Evolutionary conservation across 2,113 vertebrate species (phyloP), one percentile per base, ranked within the genome.

Genomic region (Coracopsis vasa): DNA sequence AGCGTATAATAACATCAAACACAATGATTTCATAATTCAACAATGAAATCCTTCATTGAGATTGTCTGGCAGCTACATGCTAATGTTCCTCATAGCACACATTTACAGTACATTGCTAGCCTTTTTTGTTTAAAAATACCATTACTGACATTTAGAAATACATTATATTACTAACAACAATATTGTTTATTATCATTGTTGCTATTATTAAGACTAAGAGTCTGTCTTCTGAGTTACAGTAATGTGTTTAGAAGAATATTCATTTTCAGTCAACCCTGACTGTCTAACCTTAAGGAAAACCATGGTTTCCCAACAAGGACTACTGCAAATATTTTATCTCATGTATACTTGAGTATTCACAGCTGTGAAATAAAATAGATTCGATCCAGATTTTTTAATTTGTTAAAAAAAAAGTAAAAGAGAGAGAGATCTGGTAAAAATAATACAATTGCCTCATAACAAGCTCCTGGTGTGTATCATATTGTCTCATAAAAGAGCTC

Each of bases 81-180:
- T 61, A 39, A 54, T 35, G 14, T 71, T 92, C 21, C 54, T 84
- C 47, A 69, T 66, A 92, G 60, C 60, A 84, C 64, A 78, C 11
- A 71, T 92, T 88, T 81, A 86, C 47, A 95, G 16, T 67, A 90
- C 27, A 44, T 45, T 78, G 56, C 14, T 94, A 48, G 39, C 39
- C 33, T 89, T 90, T 88, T 95, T 92, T 93, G 67, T 93, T 93
- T 95, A 86, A 93, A 95, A 95, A 96, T 95, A 39, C 65, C 80
- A 75, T 71, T 88, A 78, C 50, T 95, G 94, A 84, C 77, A 86
- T 93, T 93, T 88, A 86, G 91, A 90, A 95, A 88, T 84, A 69
- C 13, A 81, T 56, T 78, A 24, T 90, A 62, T 93, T 92, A 62
- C 66, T 80, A 86, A 80, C 82, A 60, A 47, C 29, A 25, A 39